Evolutionary conservation across 2,888 invertebrate species (phyloP), one percentile per base, ranked within the genome.

Genomic region (Agrenia bidenticulata): DNA sequence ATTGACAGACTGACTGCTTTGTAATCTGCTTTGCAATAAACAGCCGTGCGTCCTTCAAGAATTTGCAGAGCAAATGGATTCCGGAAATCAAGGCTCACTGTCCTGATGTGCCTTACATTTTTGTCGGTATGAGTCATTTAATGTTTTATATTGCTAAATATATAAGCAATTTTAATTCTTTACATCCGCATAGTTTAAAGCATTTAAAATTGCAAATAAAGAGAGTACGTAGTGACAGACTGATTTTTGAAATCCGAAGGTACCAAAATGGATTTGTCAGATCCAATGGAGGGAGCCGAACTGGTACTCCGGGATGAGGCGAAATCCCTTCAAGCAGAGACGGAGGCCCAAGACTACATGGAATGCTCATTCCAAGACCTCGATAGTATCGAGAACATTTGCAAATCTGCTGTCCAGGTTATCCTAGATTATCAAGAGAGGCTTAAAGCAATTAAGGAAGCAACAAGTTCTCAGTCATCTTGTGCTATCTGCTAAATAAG

Each of bases 1-100:
- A 5, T 41, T 85, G 85, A 60, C 83, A 92, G 92, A 92, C 92
- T 42, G 88, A 91, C 79, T 91, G 90, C 77, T 92, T 93, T 80
- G 84, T 93, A 67, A 83, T 93, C 64, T 93, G 92, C 81, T 93
- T 89, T 81, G 89, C 92, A 24, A 87, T 93, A 71, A 86, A 87
- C 77, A 88, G 87, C 77, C 84, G 86, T 65, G 85, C 87, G 76
- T 92, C 92, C 5, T 92, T 85, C 79, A 89, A 90, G 78, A 93
- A 93, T 79, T 87, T 92, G 54, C 82, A 85, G 63, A 87, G 87
- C 78, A 93, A 91, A 82, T 93, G 93, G 93, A 87, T 87, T 79
- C 92, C 92, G 17, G 93, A 94, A 82, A 84, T 93, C 57, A 87
- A 87, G 78, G 88, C 89, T 78, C 88, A 88, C 79, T 88, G 89